Evolutionary conservation across 92 coral and sea anemone genomes (phyloP).

Genomic region (Pocillopora grandis): DNA sequence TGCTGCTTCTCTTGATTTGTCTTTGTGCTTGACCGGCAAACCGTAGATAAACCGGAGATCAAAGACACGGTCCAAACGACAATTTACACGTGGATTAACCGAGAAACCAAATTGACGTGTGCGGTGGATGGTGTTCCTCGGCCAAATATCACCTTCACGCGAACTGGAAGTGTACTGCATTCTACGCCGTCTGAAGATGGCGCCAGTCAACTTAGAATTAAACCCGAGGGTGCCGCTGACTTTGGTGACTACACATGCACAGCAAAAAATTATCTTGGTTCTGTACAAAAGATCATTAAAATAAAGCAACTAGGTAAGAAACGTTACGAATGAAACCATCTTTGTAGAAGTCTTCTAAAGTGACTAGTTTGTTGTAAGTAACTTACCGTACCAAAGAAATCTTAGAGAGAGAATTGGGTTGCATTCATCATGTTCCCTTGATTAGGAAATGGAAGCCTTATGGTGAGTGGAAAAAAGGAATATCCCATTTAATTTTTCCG

Average conservation of each 20-base stretch:
- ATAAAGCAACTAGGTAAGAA: constrained; percentile 32
- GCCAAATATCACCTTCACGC: constrained; percentile 45
- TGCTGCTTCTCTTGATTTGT: too few species aligned
- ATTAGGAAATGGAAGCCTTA: too few species aligned
- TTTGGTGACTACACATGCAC: constrained; percentile 44
- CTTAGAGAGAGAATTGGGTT: too few species aligned
- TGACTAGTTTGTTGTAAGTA: too few species aligned
- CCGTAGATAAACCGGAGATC: constrained; percentile 20
- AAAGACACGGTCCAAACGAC: neutral
- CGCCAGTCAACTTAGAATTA: constrained; percentile 18
- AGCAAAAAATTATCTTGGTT: constrained; percentile 44
- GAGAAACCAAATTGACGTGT: constrained; percentile 27
- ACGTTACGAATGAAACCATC: too few species aligned
- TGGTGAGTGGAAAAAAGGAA: too few species aligned
- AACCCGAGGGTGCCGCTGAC: constrained; percentile 7
- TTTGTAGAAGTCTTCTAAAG: too few species aligned
- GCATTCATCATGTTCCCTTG: too few species aligned
- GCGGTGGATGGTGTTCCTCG: constrained; percentile 38
- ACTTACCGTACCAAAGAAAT: too few species aligned
- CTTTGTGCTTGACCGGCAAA: too few species aligned
- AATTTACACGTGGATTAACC: constrained; percentile 31
- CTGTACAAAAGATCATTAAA: neutral
- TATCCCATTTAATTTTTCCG: too few species aligned
- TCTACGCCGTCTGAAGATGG: neutral
- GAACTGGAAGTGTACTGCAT: neutral